Evolutionary conservation across 2,888 invertebrate genomes (phyloP), one percentile per base, ranked within the genome.

Genomic region (Nomada lathburiana): DNA sequence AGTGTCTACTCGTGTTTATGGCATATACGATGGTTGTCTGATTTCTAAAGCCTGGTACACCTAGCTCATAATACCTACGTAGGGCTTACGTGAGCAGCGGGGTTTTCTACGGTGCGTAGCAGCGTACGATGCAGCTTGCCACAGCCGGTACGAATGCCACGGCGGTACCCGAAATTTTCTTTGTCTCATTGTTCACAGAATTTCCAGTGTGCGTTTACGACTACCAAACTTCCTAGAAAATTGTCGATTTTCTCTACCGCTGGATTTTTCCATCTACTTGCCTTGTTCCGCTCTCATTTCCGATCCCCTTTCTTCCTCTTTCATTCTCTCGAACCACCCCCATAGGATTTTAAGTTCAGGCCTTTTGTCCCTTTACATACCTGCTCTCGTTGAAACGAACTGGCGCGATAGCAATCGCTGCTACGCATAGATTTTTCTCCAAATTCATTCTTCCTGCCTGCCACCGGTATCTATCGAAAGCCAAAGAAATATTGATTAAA

Each of bases 101-200:
- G 74, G 65, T 78, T 76, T 76, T 88, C 76, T 62, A 65, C 76
- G 57, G 20, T 68, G 53, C 53, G 85, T 82, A 77, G 80, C 80
- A 42, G 64, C 71, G 62, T 20, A 47, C 74, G 72, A 59, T 85
- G 77, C 87, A 87, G 86, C 88, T 87, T 88, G 86, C 88, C 89
- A 87, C 91, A 91, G 91, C 90, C 84, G 82, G 84, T 89, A 86
- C 84, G 55, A 84, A 85, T 62, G 59, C 68, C 59, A 87, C 82
- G 89, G 87, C 84, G 89, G 57, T 68, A 77, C 73, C 89, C 89
- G 88, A 91, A 93, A 92, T 89, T 89, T 86, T 83, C 92, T 91
- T 92, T 92, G 91, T 92, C 91, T 76, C 82, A 91, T 92, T 92
- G 92, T 92, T 87, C 86, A 67, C 16, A n/a, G 83, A 85, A 87